Percentiles rank a stretch among this genome's conserved stretches.
phyloP scores from a whole-genome alignment of 2,113 vertebrate genomes.

The western clawed frog (Xenopus tropicalis) region UCB_Xtro_10.0 CM004448.2:133443501-133444000 shows the following conservation, averaged over 20 bases:
- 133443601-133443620: constrained; percentile 4
- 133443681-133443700: constrained; percentile 23
- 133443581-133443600: constrained; percentile 20
- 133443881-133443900: constrained; percentile 28
- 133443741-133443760: constrained; percentile 20
- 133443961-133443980: not conserved
- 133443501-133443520: not conserved
- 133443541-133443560: not conserved
- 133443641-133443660: constrained; percentile 8
- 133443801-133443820: not conserved
- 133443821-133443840: not conserved
- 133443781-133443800: not conserved
- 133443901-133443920: constrained; percentile 23
- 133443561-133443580: not conserved
- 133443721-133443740: constrained; percentile 13
- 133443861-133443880: constrained; percentile 25
- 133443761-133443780: not conserved
- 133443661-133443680: constrained; percentile 25
- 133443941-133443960: constrained; percentile 16
- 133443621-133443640: constrained; percentile 1
- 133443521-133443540: not conserved
- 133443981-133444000: too few species aligned
- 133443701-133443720: constrained; percentile 1
- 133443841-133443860: constrained; percentile 7
- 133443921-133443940: not conserved